Percentiles rank a stretch among this genome's conserved stretches.
Conservation (phyloP, 2,888 invertebrate genomes). For the Danaus chrysippus region DNA sequence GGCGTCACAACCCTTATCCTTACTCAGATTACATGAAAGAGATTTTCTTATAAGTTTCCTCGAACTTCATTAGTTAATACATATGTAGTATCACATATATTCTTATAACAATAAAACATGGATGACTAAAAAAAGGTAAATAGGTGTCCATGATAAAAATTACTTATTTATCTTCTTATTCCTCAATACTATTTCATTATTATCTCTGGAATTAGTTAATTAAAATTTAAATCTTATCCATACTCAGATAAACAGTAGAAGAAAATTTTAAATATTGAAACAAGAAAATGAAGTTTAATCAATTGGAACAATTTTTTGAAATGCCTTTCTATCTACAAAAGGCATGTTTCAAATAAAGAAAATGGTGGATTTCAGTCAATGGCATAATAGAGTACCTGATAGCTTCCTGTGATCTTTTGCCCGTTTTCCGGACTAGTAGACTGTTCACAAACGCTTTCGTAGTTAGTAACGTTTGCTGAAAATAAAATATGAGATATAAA, state of each 20-base stretch:
- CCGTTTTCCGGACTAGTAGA: conserved; percentile 58
- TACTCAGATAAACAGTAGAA: no score
- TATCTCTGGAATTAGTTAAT: no score
- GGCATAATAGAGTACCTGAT: conserved; percentile 50
- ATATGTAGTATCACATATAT: background rate
- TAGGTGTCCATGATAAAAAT: no score
- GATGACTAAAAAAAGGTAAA: no score
- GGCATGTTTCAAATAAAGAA: no score
- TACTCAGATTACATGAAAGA: background rate
- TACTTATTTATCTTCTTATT: no score
- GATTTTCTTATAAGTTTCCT: conserved; percentile 5
- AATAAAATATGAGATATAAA: conserved; percentile 44
- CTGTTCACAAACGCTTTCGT: conserved; percentile 63
- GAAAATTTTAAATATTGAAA: no score
- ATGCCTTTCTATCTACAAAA: no score
- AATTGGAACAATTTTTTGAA: no score
- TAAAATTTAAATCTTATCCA: no score
- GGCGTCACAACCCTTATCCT: background rate
- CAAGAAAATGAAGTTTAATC: no score
- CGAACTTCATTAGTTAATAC: background rate
- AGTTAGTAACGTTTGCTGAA: conserved; percentile 68
- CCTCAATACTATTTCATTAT: no score
- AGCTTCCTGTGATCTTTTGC: conserved; percentile 53
- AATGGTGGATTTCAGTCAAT: conserved; percentile 7
- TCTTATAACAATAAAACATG: background rate